Evolutionary conservation across 2,113 vertebrate species (phyloP), one percentile per base, ranked within the genome.

Genomic region (Boulengeromyrus knoepffleri): DNA sequence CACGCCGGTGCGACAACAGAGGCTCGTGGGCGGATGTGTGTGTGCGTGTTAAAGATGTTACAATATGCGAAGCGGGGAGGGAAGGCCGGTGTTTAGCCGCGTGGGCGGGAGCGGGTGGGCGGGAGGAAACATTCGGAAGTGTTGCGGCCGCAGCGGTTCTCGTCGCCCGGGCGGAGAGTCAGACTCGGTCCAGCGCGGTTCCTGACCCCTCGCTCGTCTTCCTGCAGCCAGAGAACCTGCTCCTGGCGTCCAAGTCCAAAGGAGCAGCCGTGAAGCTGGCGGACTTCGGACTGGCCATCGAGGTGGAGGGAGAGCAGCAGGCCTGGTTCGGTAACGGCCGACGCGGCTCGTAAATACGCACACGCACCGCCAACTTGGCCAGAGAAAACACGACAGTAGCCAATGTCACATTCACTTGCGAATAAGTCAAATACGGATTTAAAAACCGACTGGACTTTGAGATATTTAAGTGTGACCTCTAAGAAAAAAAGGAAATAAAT

Each of bases 251-350:
- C 90, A 97, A 97, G 92, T 94, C 97, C 91, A 97, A 97, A 91
- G 97, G 97, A 0, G 97, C 97, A 0, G 97, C 97, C 0, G 97
- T 97, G 92, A 97, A 97, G 90, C 92, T 97, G 93, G 97, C 97
- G 0, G 97, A 97, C 93, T 97, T 97, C 0, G 97, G 97, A 89
- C 94, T 97, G 4, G 97, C 97, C 92, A 97, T 97, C 0, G 97
- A 97, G 92, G 97, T 97, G 92, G 97, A 97, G 86, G 97, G 96
- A 0, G 97, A 97, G 70, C 97, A 97, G 90, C 97, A 97, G 92
- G 97, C 97, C 0, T 97, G 97, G 97, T 97, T 97, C 52, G 97
- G 97, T 97, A 95, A 97, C 95, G 80, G 36, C 88, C 42, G 19
- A 49, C 42, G n/a, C 42, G 15, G 17, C 31, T 39, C 21, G 5